phyloP scores from a whole-genome alignment of 1,140 invertebrate genomes.

The Vollenhovia emeryi region DNA sequence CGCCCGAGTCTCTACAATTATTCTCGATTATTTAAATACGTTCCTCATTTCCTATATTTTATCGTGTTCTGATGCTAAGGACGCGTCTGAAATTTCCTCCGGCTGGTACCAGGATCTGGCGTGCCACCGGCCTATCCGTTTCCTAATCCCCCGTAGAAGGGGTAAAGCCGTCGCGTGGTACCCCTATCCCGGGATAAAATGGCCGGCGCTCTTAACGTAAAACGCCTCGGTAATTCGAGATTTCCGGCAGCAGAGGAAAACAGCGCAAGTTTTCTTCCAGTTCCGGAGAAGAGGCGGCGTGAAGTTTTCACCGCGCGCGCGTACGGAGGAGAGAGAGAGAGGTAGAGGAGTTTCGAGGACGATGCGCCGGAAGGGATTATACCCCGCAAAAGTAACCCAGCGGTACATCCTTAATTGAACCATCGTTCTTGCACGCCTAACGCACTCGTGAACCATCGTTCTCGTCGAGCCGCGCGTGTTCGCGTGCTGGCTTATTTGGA shows the following conservation, averaged over 20 bases:
- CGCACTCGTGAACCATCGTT: conserved; percentile 37
- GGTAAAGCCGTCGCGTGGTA: conserved; percentile 20
- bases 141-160: conserved; percentile 31
- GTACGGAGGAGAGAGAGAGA: neutral
- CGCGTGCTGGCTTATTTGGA: conserved; percentile 60
- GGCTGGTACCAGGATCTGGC: neutral
- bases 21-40: neutral
- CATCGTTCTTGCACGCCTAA: conserved; percentile 67
- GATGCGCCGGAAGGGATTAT: conserved; percentile 41
- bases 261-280: conserved; percentile 37
- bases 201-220: conserved; percentile 40
- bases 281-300: conserved; percentile 5
- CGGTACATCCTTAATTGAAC: conserved; percentile 71
- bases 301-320: neutral
- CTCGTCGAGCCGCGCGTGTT: neutral
- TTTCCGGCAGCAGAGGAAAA: conserved; percentile 26
- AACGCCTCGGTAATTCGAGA: conserved; percentile 52
- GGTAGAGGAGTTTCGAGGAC: neutral
- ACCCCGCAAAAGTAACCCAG: conserved; percentile 61
- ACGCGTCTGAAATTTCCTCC: conserved; percentile 31
- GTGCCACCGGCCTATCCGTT: conserved; percentile 41
- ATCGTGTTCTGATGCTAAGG: neutral
- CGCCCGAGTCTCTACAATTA: neutral
- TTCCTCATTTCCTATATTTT: neutral
- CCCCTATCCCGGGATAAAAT: conserved; percentile 39